Conservation (phyloP, 2,113 vertebrate species). For the Galemys pyrenaicus region DNA sequence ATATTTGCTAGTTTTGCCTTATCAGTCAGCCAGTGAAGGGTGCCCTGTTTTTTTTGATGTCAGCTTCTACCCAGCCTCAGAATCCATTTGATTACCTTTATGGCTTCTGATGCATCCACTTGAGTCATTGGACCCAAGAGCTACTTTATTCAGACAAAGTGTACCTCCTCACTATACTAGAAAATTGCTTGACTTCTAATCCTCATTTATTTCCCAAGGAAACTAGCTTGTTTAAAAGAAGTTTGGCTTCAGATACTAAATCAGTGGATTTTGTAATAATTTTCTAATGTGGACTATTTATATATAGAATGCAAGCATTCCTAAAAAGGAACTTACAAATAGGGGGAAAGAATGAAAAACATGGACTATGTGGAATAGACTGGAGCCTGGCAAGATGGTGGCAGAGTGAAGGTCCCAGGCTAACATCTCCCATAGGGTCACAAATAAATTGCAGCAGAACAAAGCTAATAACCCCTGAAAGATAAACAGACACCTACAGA, state of each 20-base stretch:
- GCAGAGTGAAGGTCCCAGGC: not conserved
- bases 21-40: not conserved
- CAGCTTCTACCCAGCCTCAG: not conserved
- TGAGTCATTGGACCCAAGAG: not conserved
- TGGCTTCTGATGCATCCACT: not conserved
- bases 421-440: not conserved
- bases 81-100: not conserved
- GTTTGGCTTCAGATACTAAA: slow-evolving; percentile 10
- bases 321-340: not conserved
- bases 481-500: too few species aligned
- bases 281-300: not conserved
- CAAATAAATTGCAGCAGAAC: too few species aligned
- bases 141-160: slow-evolving; percentile 12
- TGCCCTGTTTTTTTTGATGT: not conserved
- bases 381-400: too few species aligned
- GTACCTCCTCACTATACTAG: not conserved
- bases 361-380: not conserved
- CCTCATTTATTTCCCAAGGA: not conserved
- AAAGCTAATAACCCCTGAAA: too few species aligned
- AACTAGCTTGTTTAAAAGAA: slow-evolving; percentile 1
- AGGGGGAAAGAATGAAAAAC: not conserved
- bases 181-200: slow-evolving; percentile 5
- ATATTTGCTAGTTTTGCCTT: not conserved
- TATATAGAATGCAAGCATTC: slow-evolving; percentile 25
- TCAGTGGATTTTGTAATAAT: not conserved